Base-by-base conservation (phyloP, 64 coral and sea anemone species). In the Astreopora myriophthalma region DNA sequence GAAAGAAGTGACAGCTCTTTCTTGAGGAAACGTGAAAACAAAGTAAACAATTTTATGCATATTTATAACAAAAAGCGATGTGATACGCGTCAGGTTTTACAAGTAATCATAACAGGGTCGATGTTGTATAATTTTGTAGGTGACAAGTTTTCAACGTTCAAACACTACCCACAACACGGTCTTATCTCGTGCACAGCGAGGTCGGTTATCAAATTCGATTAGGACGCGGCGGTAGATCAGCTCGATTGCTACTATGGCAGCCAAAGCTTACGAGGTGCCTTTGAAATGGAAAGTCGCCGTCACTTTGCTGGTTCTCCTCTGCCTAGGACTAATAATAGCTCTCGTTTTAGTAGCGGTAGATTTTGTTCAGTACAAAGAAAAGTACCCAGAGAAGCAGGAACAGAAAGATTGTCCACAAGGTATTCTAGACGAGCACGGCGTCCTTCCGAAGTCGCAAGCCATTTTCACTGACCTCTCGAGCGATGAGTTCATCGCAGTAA, bases 381-480 rank as follows among this genome's bases (percentile, higher is more conserved):
- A 80, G 36, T 39, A 93, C 46, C 34, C 73, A 16, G 58, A 17
- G 3, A 34, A 68, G 29, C 24, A 16, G 22, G 52, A 81, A 3
- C 17, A 19, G 4, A 25, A 78, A 1, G 34, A 25, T 22, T 85
- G 87, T 37, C 27, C 11, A 0, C 10, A 61, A 28, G 71, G 48
- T 22, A 39, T 61, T 44, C 80, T 60, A 19, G 42, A 62, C 8
- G 30, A 62, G 51, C 51, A 55, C 0, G 19, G 60, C 65, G 42
- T 52, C 65, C 20, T 80, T 48, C 85, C 88, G 14, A 93, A 93
- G 16, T 92, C 94, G 19, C 29, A 76, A 20, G 67, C 49, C 44
- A 92, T 96, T 62, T 96, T 96, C 29, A 77, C 89, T 79, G 95
- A 97, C 55, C 73, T 97, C 4, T 79, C 85, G 10, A 37, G 48